phyloP scores from a whole-genome alignment of 2,113 vertebrate species.

The Pollachius pollachius region DNA sequence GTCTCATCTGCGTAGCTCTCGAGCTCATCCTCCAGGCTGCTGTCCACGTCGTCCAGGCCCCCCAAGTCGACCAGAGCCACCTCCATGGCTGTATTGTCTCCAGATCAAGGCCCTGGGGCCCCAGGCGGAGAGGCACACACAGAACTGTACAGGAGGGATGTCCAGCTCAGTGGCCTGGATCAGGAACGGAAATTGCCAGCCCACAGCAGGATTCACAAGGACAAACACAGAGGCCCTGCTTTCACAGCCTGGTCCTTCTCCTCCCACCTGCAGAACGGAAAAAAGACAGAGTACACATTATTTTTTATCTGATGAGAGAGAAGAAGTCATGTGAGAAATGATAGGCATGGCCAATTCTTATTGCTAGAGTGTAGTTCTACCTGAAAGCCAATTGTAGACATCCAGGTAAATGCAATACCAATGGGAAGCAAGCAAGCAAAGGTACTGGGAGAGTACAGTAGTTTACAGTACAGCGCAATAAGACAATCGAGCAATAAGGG shows the following conservation, averaged over 20 bases:
- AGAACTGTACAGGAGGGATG: background rate
- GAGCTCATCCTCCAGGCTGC: slow-evolving; percentile 54
- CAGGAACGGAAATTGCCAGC: slow-evolving; percentile 11
- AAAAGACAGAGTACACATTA: slow-evolving; percentile 24
- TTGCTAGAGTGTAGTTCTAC: too few relatives aligned
- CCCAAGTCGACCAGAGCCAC: slow-evolving; percentile 88
- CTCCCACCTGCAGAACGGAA: slow-evolving; percentile 39
- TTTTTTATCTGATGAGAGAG: slow-evolving; percentile 6
- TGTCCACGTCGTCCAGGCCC: slow-evolving; percentile 77
- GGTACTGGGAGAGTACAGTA: too few relatives aligned
- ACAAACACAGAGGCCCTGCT: slow-evolving; percentile 8
- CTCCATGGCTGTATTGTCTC: slow-evolving; percentile 81
- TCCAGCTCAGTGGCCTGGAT: slow-evolving; percentile 12
- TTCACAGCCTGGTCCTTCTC: slow-evolving; percentile 3
- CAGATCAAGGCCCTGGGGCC: slow-evolving; percentile 35
- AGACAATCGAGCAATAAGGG: too few relatives aligned
- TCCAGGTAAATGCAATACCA: too few relatives aligned
- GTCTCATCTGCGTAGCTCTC: slow-evolving; percentile 76
- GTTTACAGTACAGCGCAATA: too few relatives aligned
- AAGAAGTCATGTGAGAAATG: too few relatives aligned
- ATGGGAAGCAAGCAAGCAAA: too few relatives aligned
- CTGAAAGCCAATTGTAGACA: too few relatives aligned
- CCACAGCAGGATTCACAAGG: slow-evolving; percentile 11
- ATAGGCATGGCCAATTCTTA: too few relatives aligned
- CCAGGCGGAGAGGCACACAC: slow-evolving; percentile 26